These are phyloP conservation scores for Meloidogyne chitwoodi DNA, from an alignment of 1,140 invertebrate genomes.

Conservation along the genomic window DNA sequence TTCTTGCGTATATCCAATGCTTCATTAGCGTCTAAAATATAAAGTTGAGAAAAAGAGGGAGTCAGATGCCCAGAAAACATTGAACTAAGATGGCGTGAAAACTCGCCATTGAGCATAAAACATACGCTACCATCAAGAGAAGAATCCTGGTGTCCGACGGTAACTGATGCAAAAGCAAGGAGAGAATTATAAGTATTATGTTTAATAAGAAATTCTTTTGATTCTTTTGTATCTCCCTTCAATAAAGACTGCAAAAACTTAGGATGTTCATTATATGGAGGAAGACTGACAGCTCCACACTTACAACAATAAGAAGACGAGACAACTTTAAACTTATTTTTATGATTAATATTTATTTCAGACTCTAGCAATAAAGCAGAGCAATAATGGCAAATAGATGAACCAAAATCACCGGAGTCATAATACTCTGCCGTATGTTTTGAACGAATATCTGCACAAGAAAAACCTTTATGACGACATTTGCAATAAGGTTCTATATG, in stretches of 20 bases:
- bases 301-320: background rate
- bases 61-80: background rate
- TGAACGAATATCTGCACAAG: background rate
- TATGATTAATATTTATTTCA: background rate
- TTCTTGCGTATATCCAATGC: background rate
- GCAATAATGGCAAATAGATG: background rate
- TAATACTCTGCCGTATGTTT: background rate
- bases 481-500: background rate
- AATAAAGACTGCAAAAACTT: background rate
- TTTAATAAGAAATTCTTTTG: background rate
- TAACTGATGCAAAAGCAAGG: background rate
- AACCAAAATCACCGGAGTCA: background rate
- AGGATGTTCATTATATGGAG: background rate
- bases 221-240: background rate
- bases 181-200: background rate
- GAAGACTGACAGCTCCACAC: background rate
- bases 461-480: background rate
- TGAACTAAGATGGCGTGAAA: background rate
- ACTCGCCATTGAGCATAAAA: background rate
- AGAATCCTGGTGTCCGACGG: background rate
- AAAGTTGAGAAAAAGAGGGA: background rate
- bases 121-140: background rate
- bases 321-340: background rate
- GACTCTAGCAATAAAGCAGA: background rate
- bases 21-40: background rate